Conservation (phyloP, 1,140 invertebrate genomes). For the Amyelois transitella region DNA sequence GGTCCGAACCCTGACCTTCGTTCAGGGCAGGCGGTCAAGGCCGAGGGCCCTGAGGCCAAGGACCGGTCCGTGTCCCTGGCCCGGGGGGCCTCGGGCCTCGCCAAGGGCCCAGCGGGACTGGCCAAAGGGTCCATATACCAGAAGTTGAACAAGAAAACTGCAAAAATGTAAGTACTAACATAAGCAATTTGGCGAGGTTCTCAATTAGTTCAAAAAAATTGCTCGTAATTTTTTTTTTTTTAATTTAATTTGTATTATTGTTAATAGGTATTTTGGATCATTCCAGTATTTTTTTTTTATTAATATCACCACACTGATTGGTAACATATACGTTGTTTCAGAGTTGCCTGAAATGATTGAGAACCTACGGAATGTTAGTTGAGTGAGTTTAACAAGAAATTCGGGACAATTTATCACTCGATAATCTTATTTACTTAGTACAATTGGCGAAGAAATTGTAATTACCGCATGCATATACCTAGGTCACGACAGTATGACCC, state of each 20-base stretch:
- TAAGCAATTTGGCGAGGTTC: too few relatives aligned
- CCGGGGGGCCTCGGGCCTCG: conserved; percentile 30
- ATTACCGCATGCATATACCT: too few relatives aligned
- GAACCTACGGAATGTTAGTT: not conserved
- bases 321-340: not conserved
- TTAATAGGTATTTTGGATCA: not conserved
- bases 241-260: not conserved
- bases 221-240: too few relatives aligned
- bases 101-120: conserved; percentile 28
- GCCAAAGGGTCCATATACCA: conserved; percentile 57
- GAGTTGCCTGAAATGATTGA: not conserved
- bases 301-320: too few relatives aligned
- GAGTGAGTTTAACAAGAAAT: not conserved
- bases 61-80: conserved; percentile 20
- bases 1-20: conserved; percentile 54
- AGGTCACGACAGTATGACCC: too few relatives aligned
- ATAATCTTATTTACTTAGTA: too few relatives aligned
- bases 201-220: not conserved
- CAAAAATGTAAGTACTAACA: conserved; percentile 60
- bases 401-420: not conserved
- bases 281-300: too few relatives aligned
- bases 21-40: conserved; percentile 29
- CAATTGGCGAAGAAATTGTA: too few relatives aligned
- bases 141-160: conserved; percentile 52
- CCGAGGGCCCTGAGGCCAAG: conserved; percentile 39